Conservation (phyloP, 2,113 vertebrate species). For the Anolis sagrei region DNA sequence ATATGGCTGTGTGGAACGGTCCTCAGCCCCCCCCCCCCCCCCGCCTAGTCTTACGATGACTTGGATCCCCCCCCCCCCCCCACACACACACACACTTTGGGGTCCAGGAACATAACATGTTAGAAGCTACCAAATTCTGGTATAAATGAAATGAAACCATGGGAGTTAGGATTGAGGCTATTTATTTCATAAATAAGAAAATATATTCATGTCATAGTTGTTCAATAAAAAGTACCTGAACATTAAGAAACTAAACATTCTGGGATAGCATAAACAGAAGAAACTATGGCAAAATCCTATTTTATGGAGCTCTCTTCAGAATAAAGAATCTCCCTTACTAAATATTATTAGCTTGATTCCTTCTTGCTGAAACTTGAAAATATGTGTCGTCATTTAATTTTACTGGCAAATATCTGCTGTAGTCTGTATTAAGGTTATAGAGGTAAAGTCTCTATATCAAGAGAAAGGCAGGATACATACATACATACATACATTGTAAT, state of each 20-base stretch:
- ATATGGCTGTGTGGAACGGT: no score
- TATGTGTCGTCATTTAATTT: slow-evolving; percentile 37
- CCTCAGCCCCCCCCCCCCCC: no score
- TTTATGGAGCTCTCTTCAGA: slow-evolving; percentile 15
- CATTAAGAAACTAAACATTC: background rate
- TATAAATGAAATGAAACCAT: background rate
- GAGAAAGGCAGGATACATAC: no score
- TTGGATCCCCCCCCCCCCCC: no score
- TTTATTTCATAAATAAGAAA: no score
- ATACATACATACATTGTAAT: background rate
- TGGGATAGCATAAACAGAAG: slow-evolving; percentile 22
- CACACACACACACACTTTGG: no score
- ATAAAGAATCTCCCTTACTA: slow-evolving; percentile 31
- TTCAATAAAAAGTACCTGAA: background rate
- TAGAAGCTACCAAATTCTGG: background rate
- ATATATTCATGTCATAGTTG: background rate
- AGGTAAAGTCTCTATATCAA: slow-evolving; percentile 12
- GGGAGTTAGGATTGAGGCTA: background rate
- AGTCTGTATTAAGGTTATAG: background rate
- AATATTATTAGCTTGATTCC: slow-evolving; percentile 34
- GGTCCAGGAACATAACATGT: background rate
- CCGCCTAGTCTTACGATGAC: no score
- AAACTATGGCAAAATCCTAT: background rate
- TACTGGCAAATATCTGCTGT: slow-evolving; percentile 23
- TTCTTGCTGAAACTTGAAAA: slow-evolving; percentile 25